Percentiles rank a stretch among this genome's conserved stretches.
Conservation (phyloP, 2,797 vertebrate genomes). For the Agapornis canus region DNA sequence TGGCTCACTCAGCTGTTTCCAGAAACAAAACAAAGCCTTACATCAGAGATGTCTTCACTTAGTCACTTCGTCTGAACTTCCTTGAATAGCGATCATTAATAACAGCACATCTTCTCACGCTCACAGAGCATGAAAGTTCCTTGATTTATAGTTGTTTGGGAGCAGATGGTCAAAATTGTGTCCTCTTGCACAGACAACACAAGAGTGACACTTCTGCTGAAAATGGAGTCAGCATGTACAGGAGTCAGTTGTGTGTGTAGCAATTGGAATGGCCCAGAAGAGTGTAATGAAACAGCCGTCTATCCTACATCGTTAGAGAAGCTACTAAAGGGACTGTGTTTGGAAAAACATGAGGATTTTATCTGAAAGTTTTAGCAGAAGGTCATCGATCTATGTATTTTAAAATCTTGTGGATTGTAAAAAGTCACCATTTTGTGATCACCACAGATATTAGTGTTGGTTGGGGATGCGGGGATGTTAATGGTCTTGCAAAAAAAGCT, state of each 20-base stretch:
- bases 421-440: background rate
- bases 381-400: background rate
- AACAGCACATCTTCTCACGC: conserved; percentile 7
- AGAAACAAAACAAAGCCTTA: conserved; percentile 49
- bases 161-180: conserved; percentile 17
- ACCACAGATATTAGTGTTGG: background rate
- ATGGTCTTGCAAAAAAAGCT: background rate
- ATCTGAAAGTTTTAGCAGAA: background rate
- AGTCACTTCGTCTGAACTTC: conserved; percentile 7
- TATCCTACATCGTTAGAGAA: background rate
- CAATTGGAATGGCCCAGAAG: background rate
- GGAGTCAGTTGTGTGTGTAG: background rate
- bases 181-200: conserved; percentile 2
- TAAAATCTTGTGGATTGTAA: background rate
- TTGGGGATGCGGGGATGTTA: background rate
- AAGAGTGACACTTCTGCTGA: background rate
- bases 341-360: background rate
- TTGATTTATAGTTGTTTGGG: conserved; percentile 51
- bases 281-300: background rate
- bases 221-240: background rate
- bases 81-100: background rate
- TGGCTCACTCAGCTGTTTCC: conserved; percentile 15
- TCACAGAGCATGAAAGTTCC: conserved; percentile 47
- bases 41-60: conserved; percentile 33
- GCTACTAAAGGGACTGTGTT: background rate